Evolutionary conservation across 1,140 invertebrate species (phyloP), one percentile per base, ranked within the genome.

Genomic region (Phenacoccus solenopsis): DNA sequence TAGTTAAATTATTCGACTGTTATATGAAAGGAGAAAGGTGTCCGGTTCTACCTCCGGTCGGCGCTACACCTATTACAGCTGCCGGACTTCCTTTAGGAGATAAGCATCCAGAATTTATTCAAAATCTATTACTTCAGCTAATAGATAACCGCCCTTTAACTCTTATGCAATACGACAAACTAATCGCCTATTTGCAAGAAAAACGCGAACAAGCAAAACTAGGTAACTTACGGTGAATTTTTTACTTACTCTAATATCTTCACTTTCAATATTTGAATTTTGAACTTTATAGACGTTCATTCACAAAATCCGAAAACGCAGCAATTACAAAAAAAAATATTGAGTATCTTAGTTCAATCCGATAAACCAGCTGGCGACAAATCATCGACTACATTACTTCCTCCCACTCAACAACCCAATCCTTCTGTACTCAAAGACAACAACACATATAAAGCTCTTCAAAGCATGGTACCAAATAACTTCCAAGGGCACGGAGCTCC

Each of bases 311-410:
- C 30, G 13, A 16, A 16, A n/a, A 85, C 90, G 76, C 84, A 84
- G 0, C 90, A 94, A 77, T 77, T 94, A 4, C 90, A 94, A 74
- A 90, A 88, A 73, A 85, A 90, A 73, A 94, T 95, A 70, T 80
- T 94, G 28, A 93, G 85, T 77, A 92, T 94, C 68, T 77, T 93
- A 71, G 91, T 90, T 74, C 87, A 80, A 74, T 72, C 77, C 16
- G 75, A 59, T 56, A 59, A 59, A 22, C 4, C 25, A 25, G 25
- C 10, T 24, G 22, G 3, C 9, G 59, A 64, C 5, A 64, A 64
- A 64, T 49, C 38, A 5, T 16, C 21, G 10, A 59, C 16, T 4
- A 16, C 56, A 20, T n/a, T 59, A 5, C 20, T 59, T 7, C 59
- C 59, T 3, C 25, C 59, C 10, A 24, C 59, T 9, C 59, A 64